Percentiles rank a stretch among this genome's conserved stretches.
phyloP scores from a whole-genome alignment of 2,797 vertebrate species.

The Taeniopygia guttata region DNA sequence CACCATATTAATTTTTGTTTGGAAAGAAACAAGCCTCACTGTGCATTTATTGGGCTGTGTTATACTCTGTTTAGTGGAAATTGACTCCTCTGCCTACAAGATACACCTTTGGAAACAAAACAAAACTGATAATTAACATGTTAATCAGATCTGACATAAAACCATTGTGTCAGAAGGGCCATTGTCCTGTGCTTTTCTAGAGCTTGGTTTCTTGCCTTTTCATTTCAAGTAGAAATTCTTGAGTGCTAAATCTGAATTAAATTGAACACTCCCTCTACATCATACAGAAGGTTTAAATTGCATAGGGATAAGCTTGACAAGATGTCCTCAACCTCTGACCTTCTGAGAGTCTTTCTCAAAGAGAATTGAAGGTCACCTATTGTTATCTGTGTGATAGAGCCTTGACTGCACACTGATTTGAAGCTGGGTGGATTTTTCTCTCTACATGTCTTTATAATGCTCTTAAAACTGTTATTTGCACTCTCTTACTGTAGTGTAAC shows the following conservation, averaged over 20 bases:
- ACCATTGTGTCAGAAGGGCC: background rate
- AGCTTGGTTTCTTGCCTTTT: background rate
- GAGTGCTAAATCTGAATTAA: background rate
- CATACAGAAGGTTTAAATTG: background rate
- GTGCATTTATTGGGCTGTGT: background rate
- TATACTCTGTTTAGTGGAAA: background rate
- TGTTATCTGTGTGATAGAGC: background rate
- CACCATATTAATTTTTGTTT: background rate
- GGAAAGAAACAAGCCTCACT: background rate
- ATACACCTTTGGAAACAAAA: background rate
- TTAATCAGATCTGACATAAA: background rate
- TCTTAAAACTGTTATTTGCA: background rate
- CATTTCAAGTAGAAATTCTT: background rate
- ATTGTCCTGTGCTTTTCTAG: background rate
- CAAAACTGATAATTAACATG: background rate
- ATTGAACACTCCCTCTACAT: background rate
- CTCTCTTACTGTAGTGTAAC: background rate
- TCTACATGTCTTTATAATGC: background rate
- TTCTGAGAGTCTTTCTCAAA: background rate
- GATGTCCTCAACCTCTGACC: background rate
- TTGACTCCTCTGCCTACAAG: background rate
- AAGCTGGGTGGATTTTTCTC: background rate
- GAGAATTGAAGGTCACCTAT: background rate
- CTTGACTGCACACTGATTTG: background rate
- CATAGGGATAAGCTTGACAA: background rate